Evolutionary conservation across 2,113 vertebrate species (phyloP).

Genomic region (Phaethornis superciliosus): DNA sequence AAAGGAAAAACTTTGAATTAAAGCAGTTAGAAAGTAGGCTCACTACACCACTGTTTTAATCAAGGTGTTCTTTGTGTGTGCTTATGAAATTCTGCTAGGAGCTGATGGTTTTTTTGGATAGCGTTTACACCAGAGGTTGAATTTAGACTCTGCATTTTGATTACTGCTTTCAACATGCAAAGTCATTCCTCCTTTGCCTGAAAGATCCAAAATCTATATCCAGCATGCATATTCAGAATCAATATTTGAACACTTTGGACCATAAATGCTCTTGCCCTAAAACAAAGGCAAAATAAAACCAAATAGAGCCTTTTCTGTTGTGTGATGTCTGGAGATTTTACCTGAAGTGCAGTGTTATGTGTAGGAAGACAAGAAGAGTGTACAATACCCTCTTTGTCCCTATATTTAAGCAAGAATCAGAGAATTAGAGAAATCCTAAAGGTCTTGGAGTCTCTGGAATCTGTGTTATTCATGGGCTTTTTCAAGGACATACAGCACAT

Average conservation of each 20-base stretch:
- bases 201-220: background rate
- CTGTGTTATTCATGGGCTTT: background rate
- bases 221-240: background rate
- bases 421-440: background rate
- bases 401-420: background rate
- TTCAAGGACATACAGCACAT: background rate
- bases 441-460: background rate
- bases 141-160: background rate
- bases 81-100: background rate
- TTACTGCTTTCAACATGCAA: background rate
- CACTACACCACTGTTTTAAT: background rate
- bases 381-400: background rate
- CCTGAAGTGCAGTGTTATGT: background rate
- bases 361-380: background rate
- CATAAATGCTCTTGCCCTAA: background rate
- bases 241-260: background rate
- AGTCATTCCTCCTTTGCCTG: background rate
- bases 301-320: background rate
- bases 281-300: background rate
- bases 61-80: background rate
- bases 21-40: constrained; percentile 2
- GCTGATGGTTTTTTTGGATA: background rate
- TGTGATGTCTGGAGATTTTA: background rate
- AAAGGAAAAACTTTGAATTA: constrained; percentile 67
- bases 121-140: background rate